Percentiles rank a stretch among this genome's conserved stretches.
Evolutionary conservation across 1,140 invertebrate species (phyloP).

Genomic region (Hyphantria cunea): DNA sequence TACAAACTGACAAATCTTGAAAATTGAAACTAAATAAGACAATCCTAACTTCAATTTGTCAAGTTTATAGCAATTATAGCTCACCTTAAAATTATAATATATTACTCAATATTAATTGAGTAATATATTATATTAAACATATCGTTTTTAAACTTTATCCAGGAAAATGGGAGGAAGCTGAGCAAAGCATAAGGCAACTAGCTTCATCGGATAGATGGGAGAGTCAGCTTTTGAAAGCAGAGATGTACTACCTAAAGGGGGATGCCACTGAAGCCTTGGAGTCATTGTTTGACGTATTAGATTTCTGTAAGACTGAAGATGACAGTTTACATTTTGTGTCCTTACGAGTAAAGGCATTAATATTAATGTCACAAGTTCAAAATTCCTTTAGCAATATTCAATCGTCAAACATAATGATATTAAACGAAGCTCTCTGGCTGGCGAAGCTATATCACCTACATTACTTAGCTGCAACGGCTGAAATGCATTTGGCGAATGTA

Average conservation of each 20-base stretch:
- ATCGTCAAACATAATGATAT: conserved; percentile 82
- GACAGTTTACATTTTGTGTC: conserved; percentile 82
- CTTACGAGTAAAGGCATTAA: conserved; percentile 85
- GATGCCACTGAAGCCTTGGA: conserved; percentile 85
- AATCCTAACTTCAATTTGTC: too few species aligned
- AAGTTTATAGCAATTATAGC: too few species aligned
- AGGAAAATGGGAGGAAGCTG: conserved; percentile 89
- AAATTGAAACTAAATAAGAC: too few species aligned
- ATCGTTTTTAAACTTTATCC: background rate
- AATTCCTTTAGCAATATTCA: conserved; percentile 81
- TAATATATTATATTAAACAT: too few species aligned
- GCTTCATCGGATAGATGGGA: conserved; percentile 88
- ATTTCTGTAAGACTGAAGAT: conserved; percentile 76
- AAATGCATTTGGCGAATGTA: conserved; percentile 89
- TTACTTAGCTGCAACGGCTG: conserved; percentile 88
- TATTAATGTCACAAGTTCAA: conserved; percentile 88
- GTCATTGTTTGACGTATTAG: conserved; percentile 83
- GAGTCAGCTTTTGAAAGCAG: conserved; percentile 84
- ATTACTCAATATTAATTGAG: too few species aligned
- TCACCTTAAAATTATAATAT: too few species aligned
- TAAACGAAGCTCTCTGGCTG: conserved; percentile 88
- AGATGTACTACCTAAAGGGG: conserved; percentile 86
- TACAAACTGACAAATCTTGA: too few species aligned
- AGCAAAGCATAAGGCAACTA: conserved; percentile 87
- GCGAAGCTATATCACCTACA: conserved; percentile 88